These are phyloP conservation scores for Rhorus exstirpatorius DNA, from an alignment of 2,888 invertebrate species.

Conservation along the genomic window DNA sequence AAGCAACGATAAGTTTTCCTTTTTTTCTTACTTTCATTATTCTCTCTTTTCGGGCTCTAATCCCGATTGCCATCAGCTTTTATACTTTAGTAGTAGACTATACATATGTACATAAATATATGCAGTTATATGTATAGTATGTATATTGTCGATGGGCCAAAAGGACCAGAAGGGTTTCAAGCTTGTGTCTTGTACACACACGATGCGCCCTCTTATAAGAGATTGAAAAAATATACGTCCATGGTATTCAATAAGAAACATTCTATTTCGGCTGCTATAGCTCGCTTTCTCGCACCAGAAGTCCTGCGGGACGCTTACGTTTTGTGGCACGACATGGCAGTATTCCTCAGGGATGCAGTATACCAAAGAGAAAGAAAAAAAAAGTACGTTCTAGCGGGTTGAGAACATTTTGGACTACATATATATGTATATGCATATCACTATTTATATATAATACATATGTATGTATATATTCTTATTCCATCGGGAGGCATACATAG, in stretches of 20 bases:
- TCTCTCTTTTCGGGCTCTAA: constrained; percentile 30
- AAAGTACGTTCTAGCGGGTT: constrained; percentile 13
- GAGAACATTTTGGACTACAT: constrained; percentile 20
- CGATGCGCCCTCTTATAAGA: constrained; percentile 2
- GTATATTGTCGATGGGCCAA: constrained; percentile 4
- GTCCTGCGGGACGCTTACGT: constrained; percentile 76
- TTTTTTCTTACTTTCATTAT: constrained; percentile 49
- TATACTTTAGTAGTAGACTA: constrained; percentile 23
- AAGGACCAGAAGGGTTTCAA: constrained; percentile 7
- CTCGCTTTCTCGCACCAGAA: constrained; percentile 67
- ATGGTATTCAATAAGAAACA: constrained; percentile 39
- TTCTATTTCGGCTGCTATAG: constrained; percentile 54
- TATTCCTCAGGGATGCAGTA: constrained; percentile 51
- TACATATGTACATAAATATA: constrained; percentile 1
- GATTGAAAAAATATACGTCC: constrained; percentile 4
- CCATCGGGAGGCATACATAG: constrained; percentile 75
- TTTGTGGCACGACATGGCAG: constrained; percentile 65
- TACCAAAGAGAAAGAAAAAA: constrained; percentile 54
- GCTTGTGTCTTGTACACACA: neutral
- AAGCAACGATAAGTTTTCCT: constrained; percentile 41
- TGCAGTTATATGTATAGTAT: neutral
- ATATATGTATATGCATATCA: constrained; percentile 7
- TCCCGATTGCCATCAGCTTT: constrained; percentile 43
- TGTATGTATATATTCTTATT: constrained; percentile 28
- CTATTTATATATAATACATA: constrained; percentile 27